Evolutionary conservation across 1,140 invertebrate genomes (phyloP), one percentile per base, ranked within the genome.

Genomic region (Plutomurus gul): DNA sequence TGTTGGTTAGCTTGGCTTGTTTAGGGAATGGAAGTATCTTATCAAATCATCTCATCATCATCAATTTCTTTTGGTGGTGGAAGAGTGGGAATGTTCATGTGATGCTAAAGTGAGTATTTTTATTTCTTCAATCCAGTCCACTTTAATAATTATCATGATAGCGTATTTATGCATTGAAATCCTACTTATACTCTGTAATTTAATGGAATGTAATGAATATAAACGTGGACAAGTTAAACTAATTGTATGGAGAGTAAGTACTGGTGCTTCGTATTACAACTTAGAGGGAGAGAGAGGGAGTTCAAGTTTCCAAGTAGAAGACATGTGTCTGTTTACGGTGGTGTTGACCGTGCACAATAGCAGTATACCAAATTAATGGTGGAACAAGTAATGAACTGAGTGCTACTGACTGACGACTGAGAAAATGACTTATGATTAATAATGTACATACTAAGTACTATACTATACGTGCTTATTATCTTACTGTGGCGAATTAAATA

Each of bases 241-340:
- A 65, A 65, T 65, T 65, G 56, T 65, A 65, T 65, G n/a, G n/a
- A n/a, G n/a, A n/a, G n/a, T n/a, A 65, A 65, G 56, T 65, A 65
- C 22, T 65, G 10, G 39, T 10, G 27, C 56, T 65, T 65, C 25
- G 25, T 33, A n/a, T 49, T 49, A 49, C 25, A n/a, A n/a, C n/a
- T n/a, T 65, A n/a, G 56, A 65, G 56, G 27, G 11, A 43, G 39
- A 43, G n/a, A 13, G 39, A 13, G 7, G 11, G n/a, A 43, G 39
- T 43, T 13, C n/a, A 43, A n/a, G 11, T 43, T n/a, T 43, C 10
- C 39, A 43, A n/a, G n/a, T n/a, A 8, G 2, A 43, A 10, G 10
- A 43, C 39, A 13, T 10, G 10, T 10, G 11, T 43, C 39, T 43
- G 10, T n/a, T 43, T 43, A 43, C 39, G 39, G 39, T n/a, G n/a